Base-by-base conservation (phyloP, 2,113 vertebrate genomes). In the Eonycteris spelaea region DNA sequence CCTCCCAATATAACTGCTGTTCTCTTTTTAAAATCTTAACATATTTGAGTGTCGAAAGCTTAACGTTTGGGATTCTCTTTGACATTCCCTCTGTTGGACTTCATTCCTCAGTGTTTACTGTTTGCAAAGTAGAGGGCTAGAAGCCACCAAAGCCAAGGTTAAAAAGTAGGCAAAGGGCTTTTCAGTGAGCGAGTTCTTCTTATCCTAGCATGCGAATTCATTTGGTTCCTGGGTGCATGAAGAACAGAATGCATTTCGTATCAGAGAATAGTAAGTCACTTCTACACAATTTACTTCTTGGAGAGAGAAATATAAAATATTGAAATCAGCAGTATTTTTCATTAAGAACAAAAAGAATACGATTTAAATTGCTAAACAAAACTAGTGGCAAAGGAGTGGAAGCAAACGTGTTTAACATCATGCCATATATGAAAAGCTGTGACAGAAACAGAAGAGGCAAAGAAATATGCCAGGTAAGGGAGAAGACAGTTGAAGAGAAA, bases 321-420 rank as follows among this genome's bases (percentile, higher is more conserved):
- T 92, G 80, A 95, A 92, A 88, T 77, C 48, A 55, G 95, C 65
- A 63, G 77, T 90, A 92, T 80, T 85, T 96, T 95, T 95, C 90
- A 96, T 94, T 96, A 96, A 94, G 79, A 94, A 84, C 96, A 95
- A 86, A 65, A 63, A 92, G 68, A 87, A 74, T 88, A 88, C 83
- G 79, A 77, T 86, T 95, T 96, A 95, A 96, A 96, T 97, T 87
- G 95, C 67, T 63, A 86, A 97, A 94, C 85, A 85, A 84, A 96
- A 55, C 90, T 48, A 75, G 59, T 85, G 92, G 84, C 63, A 59
- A 74, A 94, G 68, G 83, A 89, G 2, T 21, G 3, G 5, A 74
- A 71, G 89, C 21, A 15, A 59, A 84, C 21, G 80, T 92, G 90
- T 73, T 95, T 94, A 97, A 45, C 65, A 95, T 51, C 33, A 5